A percentile compares a stretch with the other conserved stretches of the same genome.
Evolutionary conservation across 1,140 invertebrate genomes (phyloP).

Genomic region (Drosophila nebulosa): DNA sequence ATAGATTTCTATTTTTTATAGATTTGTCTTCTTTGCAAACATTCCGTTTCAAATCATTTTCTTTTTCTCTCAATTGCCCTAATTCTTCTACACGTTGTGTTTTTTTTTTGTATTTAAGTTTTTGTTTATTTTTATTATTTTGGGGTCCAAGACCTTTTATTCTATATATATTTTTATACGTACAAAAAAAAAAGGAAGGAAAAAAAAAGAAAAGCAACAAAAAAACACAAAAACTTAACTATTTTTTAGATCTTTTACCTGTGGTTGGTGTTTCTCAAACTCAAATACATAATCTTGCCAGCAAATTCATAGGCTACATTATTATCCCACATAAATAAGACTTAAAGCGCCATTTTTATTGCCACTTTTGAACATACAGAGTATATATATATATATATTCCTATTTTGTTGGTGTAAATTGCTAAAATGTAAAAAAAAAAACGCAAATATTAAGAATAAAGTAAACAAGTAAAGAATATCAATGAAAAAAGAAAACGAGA

Average conservation of each 20-base stretch:
- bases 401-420: conserved; percentile 59
- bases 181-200: not conserved
- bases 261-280: conserved; percentile 55
- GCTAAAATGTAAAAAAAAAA: conserved; percentile 68
- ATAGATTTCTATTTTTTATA: conserved; percentile 10
- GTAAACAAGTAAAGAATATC: conserved; percentile 40
- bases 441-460: too few relatives aligned
- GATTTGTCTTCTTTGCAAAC: conserved; percentile 34
- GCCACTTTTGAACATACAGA: conserved; percentile 49
- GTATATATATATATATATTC: conserved; percentile 13
- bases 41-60: conserved; percentile 48
- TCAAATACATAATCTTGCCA: conserved; percentile 69
- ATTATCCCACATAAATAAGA: conserved; percentile 56
- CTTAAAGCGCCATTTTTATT: conserved; percentile 73
- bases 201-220: not conserved
- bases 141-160: conserved; percentile 56
- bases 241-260: conserved; percentile 22
- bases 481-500: conserved; percentile 23
- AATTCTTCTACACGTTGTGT: conserved; percentile 8
- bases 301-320: conserved; percentile 25
- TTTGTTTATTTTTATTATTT: conserved; percentile 32
- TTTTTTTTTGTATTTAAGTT: conserved; percentile 31
- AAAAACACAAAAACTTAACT: too few relatives aligned
- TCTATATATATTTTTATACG: conserved; percentile 48
- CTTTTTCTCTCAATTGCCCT: conserved; percentile 9